phyloP scores from a whole-genome alignment of 92 coral and sea anemone species.

The Virgularia gustaviana region DNA sequence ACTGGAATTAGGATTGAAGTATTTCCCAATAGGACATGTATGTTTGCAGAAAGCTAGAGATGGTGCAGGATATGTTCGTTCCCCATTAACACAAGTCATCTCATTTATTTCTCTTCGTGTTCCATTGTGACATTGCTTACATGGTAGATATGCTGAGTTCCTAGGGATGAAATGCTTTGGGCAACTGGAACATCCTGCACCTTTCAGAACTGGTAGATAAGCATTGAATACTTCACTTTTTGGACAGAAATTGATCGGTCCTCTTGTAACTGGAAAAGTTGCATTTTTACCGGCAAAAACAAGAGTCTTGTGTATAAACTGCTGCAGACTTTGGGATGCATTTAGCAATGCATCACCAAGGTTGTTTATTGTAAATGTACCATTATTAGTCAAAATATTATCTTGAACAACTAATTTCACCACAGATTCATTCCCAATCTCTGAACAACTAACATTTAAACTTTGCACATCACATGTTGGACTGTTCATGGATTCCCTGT shows the following conservation, averaged over 20 bases:
- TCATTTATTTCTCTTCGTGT: neutral
- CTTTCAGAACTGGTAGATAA: neutral
- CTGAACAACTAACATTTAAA: neutral
- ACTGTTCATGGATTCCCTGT: neutral
- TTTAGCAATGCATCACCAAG: neutral
- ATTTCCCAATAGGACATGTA: slow-evolving; percentile 15
- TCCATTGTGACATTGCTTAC: slow-evolving; percentile 4
- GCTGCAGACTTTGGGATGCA: neutral
- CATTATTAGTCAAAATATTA: slow-evolving; percentile 2
- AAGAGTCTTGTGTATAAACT: slow-evolving; percentile 3
- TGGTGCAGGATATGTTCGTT: neutral
- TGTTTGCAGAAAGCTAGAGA: slow-evolving; percentile 23
- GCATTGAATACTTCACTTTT: neutral
- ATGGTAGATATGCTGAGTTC: neutral
- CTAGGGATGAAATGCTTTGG: neutral
- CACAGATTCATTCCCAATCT: neutral
- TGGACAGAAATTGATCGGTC: neutral
- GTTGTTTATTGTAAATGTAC: neutral
- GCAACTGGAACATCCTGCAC: slow-evolving; percentile 1
- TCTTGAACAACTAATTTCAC: slow-evolving; percentile 6
- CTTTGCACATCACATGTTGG: slow-evolving; percentile 14
- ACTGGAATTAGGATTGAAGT: neutral
- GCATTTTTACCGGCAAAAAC: neutral
- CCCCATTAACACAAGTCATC: neutral
- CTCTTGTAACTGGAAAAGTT: neutral